Evolutionary conservation across 2,888 invertebrate species (phyloP).

Genomic region (Andrena marginata): DNA sequence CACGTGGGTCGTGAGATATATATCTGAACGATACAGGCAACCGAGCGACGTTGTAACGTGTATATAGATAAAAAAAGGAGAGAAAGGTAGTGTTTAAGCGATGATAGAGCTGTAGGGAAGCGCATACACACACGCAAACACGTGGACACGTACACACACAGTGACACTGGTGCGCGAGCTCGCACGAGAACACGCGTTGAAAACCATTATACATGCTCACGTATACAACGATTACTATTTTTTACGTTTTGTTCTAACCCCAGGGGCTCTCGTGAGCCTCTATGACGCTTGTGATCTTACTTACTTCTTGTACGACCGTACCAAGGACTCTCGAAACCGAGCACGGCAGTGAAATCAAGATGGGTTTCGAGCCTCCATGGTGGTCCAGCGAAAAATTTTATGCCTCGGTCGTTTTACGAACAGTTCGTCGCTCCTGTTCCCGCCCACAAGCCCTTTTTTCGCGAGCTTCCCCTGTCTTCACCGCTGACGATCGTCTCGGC

Average conservation of each 20-base stretch:
- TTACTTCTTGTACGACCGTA: constrained; percentile 76
- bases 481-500: constrained; percentile 47
- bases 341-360: constrained; percentile 14
- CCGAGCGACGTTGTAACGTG: constrained; percentile 66
- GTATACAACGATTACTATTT: constrained; percentile 77
- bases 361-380: constrained; percentile 78
- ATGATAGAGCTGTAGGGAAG: constrained; percentile 52
- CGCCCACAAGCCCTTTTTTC: constrained; percentile 11
- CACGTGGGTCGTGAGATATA: constrained; percentile 60
- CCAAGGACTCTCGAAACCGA: constrained; percentile 79
- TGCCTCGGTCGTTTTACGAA: constrained; percentile 76
- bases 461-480: constrained; percentile 41
- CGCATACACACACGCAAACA: constrained; percentile 45
- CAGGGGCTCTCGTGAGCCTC: constrained; percentile 74
- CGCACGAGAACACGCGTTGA: constrained; percentile 35
- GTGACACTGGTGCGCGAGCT: constrained; percentile 16
- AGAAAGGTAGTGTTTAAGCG: constrained; percentile 59
- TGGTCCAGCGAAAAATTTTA: constrained; percentile 80
- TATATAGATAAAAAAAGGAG: constrained; percentile 64
- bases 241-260: constrained; percentile 80
- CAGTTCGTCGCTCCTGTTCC: constrained; percentile 26
- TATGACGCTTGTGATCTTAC: constrained; percentile 84
- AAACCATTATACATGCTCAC: constrained; percentile 65
- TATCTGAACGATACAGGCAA: constrained; percentile 58
- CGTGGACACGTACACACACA: constrained; percentile 6